Evolutionary conservation across 2,797 vertebrate genomes (phyloP), one percentile per base, ranked within the genome.

Genomic region (Echeneis naucrates): DNA sequence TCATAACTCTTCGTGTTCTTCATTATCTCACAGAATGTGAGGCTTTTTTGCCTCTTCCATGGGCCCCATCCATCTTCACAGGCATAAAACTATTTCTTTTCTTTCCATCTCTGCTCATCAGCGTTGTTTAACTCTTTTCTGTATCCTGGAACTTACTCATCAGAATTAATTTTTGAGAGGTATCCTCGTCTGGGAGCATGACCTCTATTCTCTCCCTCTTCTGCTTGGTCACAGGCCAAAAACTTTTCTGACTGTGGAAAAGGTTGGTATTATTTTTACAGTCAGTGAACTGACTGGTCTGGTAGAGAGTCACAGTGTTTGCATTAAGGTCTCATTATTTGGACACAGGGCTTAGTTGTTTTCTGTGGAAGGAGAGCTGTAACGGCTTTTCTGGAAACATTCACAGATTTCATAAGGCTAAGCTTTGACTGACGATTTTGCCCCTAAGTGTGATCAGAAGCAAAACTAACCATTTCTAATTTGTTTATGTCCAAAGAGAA

Each of bases 291-390:
- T 42, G 19, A 19, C 6, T 26, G 5, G 14, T 51, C 16, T 12
- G 9, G 7, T 38, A n/a, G 17, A 45, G 44, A 51, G 14, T 51
- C 19, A 37, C 8, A 14, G 1, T 37, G 32, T 37, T 63, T 38
- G 10, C 9, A 21, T 26, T 38, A n/a, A 51, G 8, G 23, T 51
- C 33, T 50, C 37, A 53, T 65, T 65, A 42, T 65, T 40, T 51
- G 5, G 2, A 30, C 33, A 52, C 11, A 27, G 35, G 21, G 33
- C 17, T 35, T 44, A 26, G 63, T 17, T 54, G 37, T 66, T 44
- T n/a, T 66, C 26, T 23, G 26, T 9, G 8, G 60, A 26, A 51
- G 10, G 23, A 21, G n/a, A 27, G 32, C 47, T 37, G 1, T 13
- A 5, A 21, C 19, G 14, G 13, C 33, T 21, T 24, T 38, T 17